Base-by-base conservation (phyloP, 2,888 invertebrate species). In the Conistra vaccinii region DNA sequence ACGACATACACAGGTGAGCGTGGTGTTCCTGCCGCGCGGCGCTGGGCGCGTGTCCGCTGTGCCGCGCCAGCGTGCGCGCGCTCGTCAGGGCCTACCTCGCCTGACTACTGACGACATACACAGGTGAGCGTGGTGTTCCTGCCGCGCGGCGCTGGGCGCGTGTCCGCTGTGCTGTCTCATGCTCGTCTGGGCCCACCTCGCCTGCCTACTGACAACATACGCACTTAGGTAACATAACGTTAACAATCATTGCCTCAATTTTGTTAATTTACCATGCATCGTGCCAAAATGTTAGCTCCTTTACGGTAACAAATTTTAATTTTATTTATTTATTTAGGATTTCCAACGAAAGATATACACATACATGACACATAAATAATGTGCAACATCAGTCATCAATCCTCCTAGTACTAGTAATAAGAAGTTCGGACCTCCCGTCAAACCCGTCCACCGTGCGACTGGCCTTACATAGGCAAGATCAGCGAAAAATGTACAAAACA, bases 141-240 rank as follows among this genome's bases (percentile, higher is more conserved):
- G 99, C 96, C 98, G 99, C 17, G 98, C 98, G 2, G 98, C 98
- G 89, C 97, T 99, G 73, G 96, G 97, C 98, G 93, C 99, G 98
- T 99, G 99, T 91, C 99, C 99, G 35, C n/a, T n/a, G n/a, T n/a
- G n/a, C n/a, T n/a, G n/a, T n/a, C 97, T 98, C 86, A 99, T 98
- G 60, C 98, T 98, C 48, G 98, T 99, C 72, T 98, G 70, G 98
- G 99, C 96, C 65, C 93, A 93, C 91, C 94, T 95, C 88, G 95
- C 95, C 84, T 95, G 93, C 78, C 48, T 7, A 7, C 45, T 17
- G 45, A 45, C 45, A n/a, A 53, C 26, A 55, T 20, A 20, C 26
- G 29, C 29, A 20, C 29, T 10, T 29, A 57, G 57, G 29, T 53
- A 53, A 53, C 53, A 45, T 45, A 45, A 45, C 5, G 5, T 45